phyloP scores from a whole-genome alignment of 2,113 vertebrate species.

The Lophochroa leadbeateri region DNA sequence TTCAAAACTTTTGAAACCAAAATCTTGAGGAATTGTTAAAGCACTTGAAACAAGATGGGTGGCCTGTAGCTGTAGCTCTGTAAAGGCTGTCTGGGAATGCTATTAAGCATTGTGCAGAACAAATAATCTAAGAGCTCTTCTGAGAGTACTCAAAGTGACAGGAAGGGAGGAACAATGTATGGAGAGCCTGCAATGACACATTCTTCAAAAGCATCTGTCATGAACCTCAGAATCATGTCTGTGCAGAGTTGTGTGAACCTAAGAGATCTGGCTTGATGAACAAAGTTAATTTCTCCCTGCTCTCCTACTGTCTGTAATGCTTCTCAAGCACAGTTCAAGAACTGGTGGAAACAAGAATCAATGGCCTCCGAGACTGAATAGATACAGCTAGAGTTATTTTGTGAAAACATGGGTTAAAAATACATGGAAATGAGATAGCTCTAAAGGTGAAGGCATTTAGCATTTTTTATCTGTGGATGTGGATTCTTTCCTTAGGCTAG shows the following conservation, averaged over 20 bases:
- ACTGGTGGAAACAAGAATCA: background rate
- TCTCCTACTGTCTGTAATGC: background rate
- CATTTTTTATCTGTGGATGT: background rate
- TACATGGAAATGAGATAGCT: background rate
- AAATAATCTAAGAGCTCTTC: slow-evolving; percentile 53
- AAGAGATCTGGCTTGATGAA: background rate
- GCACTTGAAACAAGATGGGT: slow-evolving; percentile 27
- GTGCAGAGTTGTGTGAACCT: background rate
- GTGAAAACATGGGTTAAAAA: background rate
- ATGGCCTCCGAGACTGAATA: background rate
- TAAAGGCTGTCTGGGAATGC: slow-evolving; percentile 33
- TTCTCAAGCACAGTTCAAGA: background rate
- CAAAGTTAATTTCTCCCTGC: background rate
- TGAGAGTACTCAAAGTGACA: slow-evolving; percentile 48
- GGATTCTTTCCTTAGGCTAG: background rate
- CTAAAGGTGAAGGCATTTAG: background rate
- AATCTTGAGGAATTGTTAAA: slow-evolving; percentile 39
- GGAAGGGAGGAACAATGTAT: slow-evolving; percentile 9
- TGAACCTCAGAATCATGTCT: background rate
- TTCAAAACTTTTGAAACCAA: slow-evolving; percentile 33
- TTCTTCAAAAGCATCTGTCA: slow-evolving; percentile 33
- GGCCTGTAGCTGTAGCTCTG: slow-evolving; percentile 11
- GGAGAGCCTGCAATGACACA: background rate
- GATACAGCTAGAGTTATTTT: background rate
- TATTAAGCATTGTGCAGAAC: slow-evolving; percentile 12